These are phyloP conservation scores for Oryctes rhinoceros DNA, from an alignment of 1,140 invertebrate genomes.

Conservation along the genomic window DNA sequence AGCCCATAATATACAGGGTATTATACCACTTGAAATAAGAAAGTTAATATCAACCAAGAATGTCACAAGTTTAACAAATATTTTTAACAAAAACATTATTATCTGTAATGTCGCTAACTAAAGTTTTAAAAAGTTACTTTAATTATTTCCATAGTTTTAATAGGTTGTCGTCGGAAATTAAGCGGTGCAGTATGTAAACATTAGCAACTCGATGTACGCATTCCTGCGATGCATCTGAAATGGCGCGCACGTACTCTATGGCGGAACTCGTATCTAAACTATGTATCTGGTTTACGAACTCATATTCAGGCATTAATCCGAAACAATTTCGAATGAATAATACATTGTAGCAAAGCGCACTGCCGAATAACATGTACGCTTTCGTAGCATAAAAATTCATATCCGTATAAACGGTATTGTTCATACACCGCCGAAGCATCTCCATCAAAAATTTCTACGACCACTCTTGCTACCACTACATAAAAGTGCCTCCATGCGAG, in stretches of 20 bases:
- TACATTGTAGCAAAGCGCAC: constrained; percentile 2
- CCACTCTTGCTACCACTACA: constrained; percentile 1
- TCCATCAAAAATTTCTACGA: constrained; percentile 11
- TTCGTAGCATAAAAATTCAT: not conserved
- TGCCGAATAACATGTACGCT: not conserved
- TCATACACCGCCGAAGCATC: constrained; percentile 5
- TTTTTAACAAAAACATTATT: too few species aligned
- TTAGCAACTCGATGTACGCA: too few species aligned
- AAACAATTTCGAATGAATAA: constrained; percentile 23
- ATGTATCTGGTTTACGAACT: not conserved
- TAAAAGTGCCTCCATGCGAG: not conserved
- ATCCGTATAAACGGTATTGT: constrained; percentile 32
- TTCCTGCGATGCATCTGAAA: too few species aligned
- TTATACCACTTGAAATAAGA: too few species aligned
- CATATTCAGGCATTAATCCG: constrained; percentile 1
- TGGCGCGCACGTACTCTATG: not conserved
- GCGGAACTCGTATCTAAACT: not conserved
- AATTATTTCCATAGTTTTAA: too few species aligned
- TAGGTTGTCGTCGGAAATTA: too few species aligned
- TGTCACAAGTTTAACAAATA: too few species aligned
- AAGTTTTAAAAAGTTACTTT: too few species aligned
- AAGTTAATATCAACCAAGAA: too few species aligned
- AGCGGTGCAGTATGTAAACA: too few species aligned
- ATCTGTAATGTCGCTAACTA: too few species aligned
- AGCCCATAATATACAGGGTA: too few species aligned